A percentile compares a stretch with the other conserved stretches of the same genome.
These are phyloP conservation scores for Luidia sarsii DNA, from an alignment of 53 echinoderm and acorn worm genomes.

Conservation along the genomic window DNA sequence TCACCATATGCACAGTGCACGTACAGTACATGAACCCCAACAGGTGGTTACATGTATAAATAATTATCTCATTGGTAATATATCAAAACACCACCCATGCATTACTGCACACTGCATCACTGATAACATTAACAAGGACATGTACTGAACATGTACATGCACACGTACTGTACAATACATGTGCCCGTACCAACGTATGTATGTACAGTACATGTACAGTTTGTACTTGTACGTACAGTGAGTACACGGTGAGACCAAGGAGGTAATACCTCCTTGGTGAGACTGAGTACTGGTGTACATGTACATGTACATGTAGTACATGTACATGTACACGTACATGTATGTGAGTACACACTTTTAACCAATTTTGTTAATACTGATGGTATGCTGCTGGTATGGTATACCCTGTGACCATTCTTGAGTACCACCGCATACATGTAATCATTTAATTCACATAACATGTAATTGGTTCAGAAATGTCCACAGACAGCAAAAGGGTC, in stretches of 20 bases:
- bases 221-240: neutral
- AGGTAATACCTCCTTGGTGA: neutral
- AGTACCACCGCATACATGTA: too few relatives aligned
- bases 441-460: too few relatives aligned
- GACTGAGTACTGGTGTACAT: neutral
- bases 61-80: neutral
- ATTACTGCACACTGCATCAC: neutral
- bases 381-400: too few relatives aligned
- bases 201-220: neutral
- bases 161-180: neutral
- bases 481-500: too few relatives aligned
- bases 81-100: neutral
- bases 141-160: constrained; percentile 12
- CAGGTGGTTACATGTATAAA: neutral
- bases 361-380: too few relatives aligned
- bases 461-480: too few relatives aligned
- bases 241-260: neutral
- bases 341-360: too few relatives aligned
- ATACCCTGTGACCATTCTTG: too few relatives aligned
- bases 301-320: constrained; percentile 9
- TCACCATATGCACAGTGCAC: neutral
- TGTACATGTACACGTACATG: neutral
- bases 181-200: neutral
- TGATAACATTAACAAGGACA: too few relatives aligned
- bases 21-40: neutral